Conservation (phyloP, 2,888 invertebrate species). For the Melanostoma mellinum region DNA sequence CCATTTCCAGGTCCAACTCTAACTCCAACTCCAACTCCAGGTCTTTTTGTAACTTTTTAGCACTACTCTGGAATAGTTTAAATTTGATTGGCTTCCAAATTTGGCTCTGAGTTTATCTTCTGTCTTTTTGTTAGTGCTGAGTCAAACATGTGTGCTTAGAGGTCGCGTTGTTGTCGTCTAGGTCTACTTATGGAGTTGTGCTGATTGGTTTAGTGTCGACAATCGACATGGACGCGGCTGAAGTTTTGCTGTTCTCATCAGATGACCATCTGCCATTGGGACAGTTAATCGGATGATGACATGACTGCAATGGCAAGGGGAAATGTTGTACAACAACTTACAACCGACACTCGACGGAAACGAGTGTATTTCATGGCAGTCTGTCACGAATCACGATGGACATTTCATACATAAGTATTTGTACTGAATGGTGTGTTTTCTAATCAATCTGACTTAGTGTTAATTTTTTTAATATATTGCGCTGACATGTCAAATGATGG, state of each 20-base stretch:
- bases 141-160: constrained; percentile 46
- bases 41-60: background rate
- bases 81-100: constrained; percentile 73
- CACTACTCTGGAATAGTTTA: constrained; percentile 62
- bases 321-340: constrained; percentile 64
- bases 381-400: constrained; percentile 60
- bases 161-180: constrained; percentile 48
- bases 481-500: no score
- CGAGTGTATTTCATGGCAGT: constrained; percentile 59
- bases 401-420: constrained; percentile 41
- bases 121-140: constrained; percentile 21
- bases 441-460: no score
- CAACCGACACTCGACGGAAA: constrained; percentile 48
- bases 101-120: constrained; percentile 46
- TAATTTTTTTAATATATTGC: no score
- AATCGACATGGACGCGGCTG: constrained; percentile 56
- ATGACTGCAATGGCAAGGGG: constrained; percentile 32
- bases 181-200: constrained; percentile 65
- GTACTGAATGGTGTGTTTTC: constrained; percentile 40
- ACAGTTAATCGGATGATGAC: constrained; percentile 51
- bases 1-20: background rate
- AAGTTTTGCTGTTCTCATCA: constrained; percentile 50
- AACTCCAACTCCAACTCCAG: constrained; percentile 17
- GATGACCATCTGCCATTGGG: constrained; percentile 64
- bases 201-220: constrained; percentile 71